A percentile compares a stretch with the other conserved stretches of the same genome.
These are phyloP conservation scores for Chlorodrepanis virens DNA, from an alignment of 2,113 vertebrate genomes.

Conservation along the genomic window DNA sequence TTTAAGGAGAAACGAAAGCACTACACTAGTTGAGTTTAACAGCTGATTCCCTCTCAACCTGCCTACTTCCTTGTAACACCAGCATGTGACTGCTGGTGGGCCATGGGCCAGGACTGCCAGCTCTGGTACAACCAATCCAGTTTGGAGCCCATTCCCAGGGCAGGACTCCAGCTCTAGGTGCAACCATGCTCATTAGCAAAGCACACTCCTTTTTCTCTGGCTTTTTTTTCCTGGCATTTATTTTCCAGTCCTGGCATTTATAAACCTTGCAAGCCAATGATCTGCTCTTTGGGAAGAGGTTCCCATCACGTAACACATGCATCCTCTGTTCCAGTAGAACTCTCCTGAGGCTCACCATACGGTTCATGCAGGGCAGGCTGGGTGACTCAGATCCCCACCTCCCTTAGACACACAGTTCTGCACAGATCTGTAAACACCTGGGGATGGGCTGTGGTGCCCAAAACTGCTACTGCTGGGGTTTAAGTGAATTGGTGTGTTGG, in stretches of 20 bases:
- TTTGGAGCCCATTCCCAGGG: neutral
- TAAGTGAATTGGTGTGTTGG: neutral
- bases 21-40: neutral
- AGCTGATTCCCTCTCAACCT: neutral
- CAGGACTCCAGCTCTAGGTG: neutral
- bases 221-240: neutral
- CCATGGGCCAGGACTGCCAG: neutral
- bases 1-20: neutral
- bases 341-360: neutral
- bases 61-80: neutral
- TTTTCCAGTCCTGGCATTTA: neutral
- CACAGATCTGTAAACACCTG: neutral
- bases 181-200: neutral
- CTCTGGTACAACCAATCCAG: rapidly evolving
- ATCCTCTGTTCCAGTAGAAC: neutral
- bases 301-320: neutral
- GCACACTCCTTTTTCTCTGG: neutral
- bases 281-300: neutral
- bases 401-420: neutral
- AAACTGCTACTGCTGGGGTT: neutral
- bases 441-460: neutral
- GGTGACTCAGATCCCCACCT: neutral
- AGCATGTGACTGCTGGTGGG: neutral
- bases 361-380: neutral
- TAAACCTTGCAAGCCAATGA: neutral